Evolutionary conservation across 1,140 invertebrate species (phyloP), one percentile per base, ranked within the genome.

Genomic region (Caenorhabditis briggsae): DNA sequence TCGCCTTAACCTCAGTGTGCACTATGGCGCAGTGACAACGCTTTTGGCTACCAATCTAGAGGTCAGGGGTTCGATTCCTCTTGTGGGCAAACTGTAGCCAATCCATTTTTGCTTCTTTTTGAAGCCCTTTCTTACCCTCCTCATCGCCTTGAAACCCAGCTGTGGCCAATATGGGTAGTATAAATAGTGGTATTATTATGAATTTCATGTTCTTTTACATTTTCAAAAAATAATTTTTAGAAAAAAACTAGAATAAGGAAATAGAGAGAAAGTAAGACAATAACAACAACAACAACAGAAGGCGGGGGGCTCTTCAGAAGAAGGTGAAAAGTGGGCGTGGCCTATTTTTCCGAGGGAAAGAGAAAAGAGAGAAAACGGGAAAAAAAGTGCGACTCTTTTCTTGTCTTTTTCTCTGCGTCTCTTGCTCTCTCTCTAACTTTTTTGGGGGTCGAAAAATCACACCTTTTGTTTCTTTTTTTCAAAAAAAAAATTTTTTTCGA

Each of bases 241-340:
- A 33, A 33, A 33, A 33, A 1, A 33, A 33, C 33, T 33, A 33
- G 33, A 33, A 33, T 33, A 33, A 33, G 33, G 33, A 33, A 33
- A 33, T 33, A 33, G 33, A 12, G 61, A 41, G 16, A 65, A 11
- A 65, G 11, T 46, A 78, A 12, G 70, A 50, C 33, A 61, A 61
- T 20, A 61, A 61, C 59, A 61, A 25, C 23, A 33, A 20, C 20
- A 16, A 12, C 7, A 20, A 65, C 9, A 20, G 70, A 50, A 70
- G 59, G 5, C 8, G 33, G 59, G 33, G 41, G 11, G 41, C 46
- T 78, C 70, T 78, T 78, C 70, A 50, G 70, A 78, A 50, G 70
- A 78, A 78, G 70, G 70, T 78, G 65, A 70, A 70, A 70, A 78
- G 20, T 25, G 70, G 70, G 70, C 70, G 70, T 41, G 46, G 70